Evolutionary conservation across 2,888 invertebrate genomes (phyloP).

Genomic region (Prosapia bicincta): DNA sequence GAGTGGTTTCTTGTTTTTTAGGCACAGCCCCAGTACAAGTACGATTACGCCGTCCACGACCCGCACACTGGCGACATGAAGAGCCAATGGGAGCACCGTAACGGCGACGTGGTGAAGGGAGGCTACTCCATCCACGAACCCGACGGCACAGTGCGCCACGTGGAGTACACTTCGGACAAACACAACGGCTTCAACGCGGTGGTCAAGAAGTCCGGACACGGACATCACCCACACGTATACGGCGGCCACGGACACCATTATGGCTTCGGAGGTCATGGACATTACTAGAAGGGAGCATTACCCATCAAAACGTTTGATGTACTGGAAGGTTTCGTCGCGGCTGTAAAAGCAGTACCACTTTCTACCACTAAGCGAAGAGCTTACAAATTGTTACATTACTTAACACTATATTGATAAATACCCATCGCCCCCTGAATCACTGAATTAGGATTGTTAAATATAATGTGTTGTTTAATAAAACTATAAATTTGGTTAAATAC

Average conservation of each 20-base stretch:
- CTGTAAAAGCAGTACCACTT: no score
- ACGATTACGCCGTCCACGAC: slow-evolving; percentile 49
- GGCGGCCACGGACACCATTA: slow-evolving; percentile 26
- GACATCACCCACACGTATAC: slow-evolving; percentile 34
- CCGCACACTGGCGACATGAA: slow-evolving; percentile 50
- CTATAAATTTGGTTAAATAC: no score
- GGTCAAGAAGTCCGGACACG: slow-evolving; percentile 46
- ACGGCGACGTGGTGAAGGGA: slow-evolving; percentile 49
- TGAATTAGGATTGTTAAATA: no score
- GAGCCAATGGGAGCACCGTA: slow-evolving; percentile 49
- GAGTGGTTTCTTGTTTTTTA: slow-evolving; percentile 35
- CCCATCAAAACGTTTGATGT: no score
- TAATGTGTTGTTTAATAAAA: no score
- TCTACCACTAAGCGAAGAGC: no score
- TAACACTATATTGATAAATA: no score
- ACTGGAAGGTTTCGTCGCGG: no score
- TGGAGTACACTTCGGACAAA: slow-evolving; percentile 73
- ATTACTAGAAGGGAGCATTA: no score
- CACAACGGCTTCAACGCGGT: slow-evolving; percentile 73
- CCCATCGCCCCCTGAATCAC: no score
- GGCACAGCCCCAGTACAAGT: slow-evolving; percentile 49
- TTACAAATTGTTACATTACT: no score
- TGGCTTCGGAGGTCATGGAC: background rate
- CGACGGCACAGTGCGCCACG: slow-evolving; percentile 70
- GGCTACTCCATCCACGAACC: slow-evolving; percentile 55